These are phyloP conservation scores for Stegana nigrithorax DNA, from an alignment of 2,888 invertebrate genomes.

Conservation along the genomic window DNA sequence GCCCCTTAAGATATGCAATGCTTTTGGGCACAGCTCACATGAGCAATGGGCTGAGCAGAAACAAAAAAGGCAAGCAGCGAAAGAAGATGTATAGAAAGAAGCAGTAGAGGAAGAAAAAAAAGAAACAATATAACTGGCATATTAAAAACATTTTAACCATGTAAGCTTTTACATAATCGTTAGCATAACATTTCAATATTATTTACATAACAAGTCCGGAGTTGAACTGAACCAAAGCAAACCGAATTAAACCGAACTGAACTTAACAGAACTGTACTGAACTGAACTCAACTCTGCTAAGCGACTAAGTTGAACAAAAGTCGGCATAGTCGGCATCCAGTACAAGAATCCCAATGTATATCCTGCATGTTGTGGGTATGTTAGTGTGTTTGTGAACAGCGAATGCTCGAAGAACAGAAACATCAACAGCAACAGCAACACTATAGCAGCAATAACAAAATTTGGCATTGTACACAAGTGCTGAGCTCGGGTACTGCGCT, in stretches of 20 bases:
- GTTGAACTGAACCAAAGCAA: neutral
- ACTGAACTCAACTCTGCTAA: neutral
- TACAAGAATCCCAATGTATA: no score
- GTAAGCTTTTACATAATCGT: conserved; percentile 52
- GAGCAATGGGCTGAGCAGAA: conserved; percentile 30
- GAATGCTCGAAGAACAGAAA: no score
- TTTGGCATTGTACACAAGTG: no score
- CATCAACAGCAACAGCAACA: no score
- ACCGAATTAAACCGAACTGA: neutral
- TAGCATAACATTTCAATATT: conserved; percentile 52
- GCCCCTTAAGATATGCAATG: neutral
- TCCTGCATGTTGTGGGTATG: no score
- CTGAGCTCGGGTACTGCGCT: neutral
- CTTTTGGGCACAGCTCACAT: conserved; percentile 15
- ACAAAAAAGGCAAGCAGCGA: neutral
- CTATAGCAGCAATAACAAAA: no score
- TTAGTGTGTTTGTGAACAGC: no score
- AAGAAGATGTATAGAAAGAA: neutral
- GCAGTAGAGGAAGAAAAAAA: neutral
- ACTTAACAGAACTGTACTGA: neutral
- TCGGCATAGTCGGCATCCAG: no score
- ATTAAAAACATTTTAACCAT: conserved; percentile 49
- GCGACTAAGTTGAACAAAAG: no score
- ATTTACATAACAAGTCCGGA: conserved; percentile 47
- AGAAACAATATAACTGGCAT: conserved; percentile 29